phyloP scores from a whole-genome alignment of 2,797 vertebrate genomes.

The Triplophysa bombifrons region DNA sequence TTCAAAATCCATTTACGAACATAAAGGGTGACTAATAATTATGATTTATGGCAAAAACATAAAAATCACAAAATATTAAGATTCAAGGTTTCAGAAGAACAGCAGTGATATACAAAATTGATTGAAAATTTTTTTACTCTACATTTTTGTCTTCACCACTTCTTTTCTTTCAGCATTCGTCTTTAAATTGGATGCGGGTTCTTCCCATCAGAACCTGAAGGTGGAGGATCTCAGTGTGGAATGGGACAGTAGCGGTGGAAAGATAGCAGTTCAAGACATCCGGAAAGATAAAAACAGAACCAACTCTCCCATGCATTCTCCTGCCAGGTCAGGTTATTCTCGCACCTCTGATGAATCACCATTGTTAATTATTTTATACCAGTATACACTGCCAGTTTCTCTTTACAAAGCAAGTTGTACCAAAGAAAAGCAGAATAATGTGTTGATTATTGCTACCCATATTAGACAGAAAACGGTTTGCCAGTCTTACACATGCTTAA shows the following conservation, averaged over 20 bases:
- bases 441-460: background rate
- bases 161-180: slow-evolving; percentile 80
- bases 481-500: background rate
- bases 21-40: too few relatives aligned
- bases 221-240: slow-evolving; percentile 91
- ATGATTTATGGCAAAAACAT: too few relatives aligned
- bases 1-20: too few relatives aligned
- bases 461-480: background rate
- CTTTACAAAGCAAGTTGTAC: too few relatives aligned
- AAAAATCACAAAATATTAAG: too few relatives aligned
- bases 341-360: too few relatives aligned
- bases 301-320: slow-evolving; percentile 90
- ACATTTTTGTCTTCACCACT: background rate
- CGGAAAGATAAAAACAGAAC: slow-evolving; percentile 92
- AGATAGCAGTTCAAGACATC: slow-evolving; percentile 86
- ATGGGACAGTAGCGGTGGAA: slow-evolving; percentile 93
- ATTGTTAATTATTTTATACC: background rate
- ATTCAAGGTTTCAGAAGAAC: too few relatives aligned
- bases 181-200: slow-evolving; percentile 88
- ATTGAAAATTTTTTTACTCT: too few relatives aligned
- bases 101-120: too few relatives aligned
- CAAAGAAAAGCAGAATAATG: background rate
- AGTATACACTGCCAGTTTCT: background rate
- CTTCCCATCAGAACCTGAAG: slow-evolving; percentile 92
- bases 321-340: slow-evolving; percentile 82